Conservation (phyloP, 1,140 invertebrate genomes). For the Luehdorfia chinensis region DNA sequence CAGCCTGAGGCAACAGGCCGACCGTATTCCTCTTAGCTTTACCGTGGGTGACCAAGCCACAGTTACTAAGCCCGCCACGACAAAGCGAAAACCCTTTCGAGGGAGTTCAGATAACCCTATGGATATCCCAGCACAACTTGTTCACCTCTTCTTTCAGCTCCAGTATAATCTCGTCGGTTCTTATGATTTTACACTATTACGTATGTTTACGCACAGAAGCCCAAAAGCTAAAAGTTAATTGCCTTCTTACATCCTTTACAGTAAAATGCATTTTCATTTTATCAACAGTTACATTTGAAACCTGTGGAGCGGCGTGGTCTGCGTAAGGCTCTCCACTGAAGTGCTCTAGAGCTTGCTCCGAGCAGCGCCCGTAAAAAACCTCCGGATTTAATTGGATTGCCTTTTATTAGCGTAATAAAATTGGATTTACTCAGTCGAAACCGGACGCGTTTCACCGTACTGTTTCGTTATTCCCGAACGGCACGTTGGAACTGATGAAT, state of each 20-base stretch:
- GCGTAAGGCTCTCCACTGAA: conserved; percentile 35
- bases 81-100: no score
- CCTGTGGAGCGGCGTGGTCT: conserved; percentile 21
- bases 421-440: conserved; percentile 51
- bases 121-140: no score
- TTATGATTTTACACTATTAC: no score
- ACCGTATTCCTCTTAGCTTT: no score
- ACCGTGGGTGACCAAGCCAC: no score
- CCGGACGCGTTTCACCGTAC: conserved; percentile 39
- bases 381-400: conserved; percentile 66
- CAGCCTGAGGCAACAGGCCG: no score
- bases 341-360: conserved; percentile 29
- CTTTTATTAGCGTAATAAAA: conserved; percentile 67
- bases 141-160: no score
- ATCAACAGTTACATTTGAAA: conserved; percentile 27
- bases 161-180: no score
- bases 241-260: neutral
- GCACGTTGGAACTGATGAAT: conserved; percentile 27
- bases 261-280: conserved; percentile 23
- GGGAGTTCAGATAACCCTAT: no score
- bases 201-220: no score
- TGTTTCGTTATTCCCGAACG: conserved; percentile 42
- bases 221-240: no score
- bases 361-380: conserved; percentile 52
- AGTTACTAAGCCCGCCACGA: no score